Evolutionary conservation across 2,797 vertebrate species (phyloP), one percentile per base, ranked within the genome.

Genomic region (Cryptoblepharus egeriae): DNA sequence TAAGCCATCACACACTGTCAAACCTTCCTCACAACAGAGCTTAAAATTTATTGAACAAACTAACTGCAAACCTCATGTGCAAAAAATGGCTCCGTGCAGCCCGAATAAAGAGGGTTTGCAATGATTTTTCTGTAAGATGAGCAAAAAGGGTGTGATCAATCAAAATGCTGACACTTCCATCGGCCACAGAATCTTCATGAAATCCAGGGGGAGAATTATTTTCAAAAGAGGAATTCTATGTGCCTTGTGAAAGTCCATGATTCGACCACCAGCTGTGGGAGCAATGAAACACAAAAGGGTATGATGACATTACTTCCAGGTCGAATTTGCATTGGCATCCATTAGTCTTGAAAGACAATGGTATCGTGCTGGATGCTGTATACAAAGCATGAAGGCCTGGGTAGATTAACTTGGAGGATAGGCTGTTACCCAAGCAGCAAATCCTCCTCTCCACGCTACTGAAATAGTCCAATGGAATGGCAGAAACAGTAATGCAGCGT

Each of bases 1-100:
- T 84, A 84, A 85, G 32, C 42, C 72, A 83, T 87, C 64, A 77
- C 75, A 80, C 75, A 75, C 82, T 0, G 3, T 74, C 68, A 86
- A 90, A 82, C 39, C 77, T 76, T 81, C 65, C 45, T 68, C 45
- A 12, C 6, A 42, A 70, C 2, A 39, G 37, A 22, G 52, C 83
- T 88, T 12, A 69, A 78, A 72, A 83, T 55, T 4, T 45, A 83
- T 79, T 71, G 61, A 83, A 26, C 32, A 83, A 45, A 24, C 60
- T 69, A 73, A 1, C 12, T 79, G 13, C 16, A 63, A 81, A 58
- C 74, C 11, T n/a, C 70, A 78, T 0, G 4, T 15, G 49, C 64
- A 86, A 28, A 67, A 28, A 86, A 28, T 5, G 39, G 9, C 0
- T 2, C 80, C 35, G 75, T 30, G 15, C 55, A 49, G 60, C 5